Evolutionary conservation across 1,140 invertebrate genomes (phyloP).

Genomic region (Vanessa atalanta): DNA sequence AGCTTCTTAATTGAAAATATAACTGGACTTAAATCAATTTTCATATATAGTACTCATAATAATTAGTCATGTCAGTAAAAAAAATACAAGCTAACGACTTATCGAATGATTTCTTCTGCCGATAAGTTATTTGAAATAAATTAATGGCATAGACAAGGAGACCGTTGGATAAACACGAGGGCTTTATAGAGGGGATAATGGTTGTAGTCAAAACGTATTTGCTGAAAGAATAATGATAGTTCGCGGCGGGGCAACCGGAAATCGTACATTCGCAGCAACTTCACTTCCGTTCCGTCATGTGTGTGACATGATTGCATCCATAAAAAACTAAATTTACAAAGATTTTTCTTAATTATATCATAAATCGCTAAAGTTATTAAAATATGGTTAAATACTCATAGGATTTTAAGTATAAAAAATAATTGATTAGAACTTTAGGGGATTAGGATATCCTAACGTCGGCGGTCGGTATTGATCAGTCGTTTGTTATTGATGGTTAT

Average conservation of each 20-base stretch:
- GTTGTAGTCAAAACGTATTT: conserved; percentile 75
- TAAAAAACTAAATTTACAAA: conserved; percentile 27
- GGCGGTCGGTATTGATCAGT: no score
- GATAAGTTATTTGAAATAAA: conserved; percentile 23
- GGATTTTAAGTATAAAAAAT: background rate
- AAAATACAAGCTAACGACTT: background rate
- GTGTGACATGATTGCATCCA: conserved; percentile 39
- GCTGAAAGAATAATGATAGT: conserved; percentile 76
- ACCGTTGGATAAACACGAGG: conserved; percentile 26
- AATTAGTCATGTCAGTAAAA: background rate
- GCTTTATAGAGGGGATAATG: conserved; percentile 53
- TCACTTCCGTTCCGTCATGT: conserved; percentile 65
- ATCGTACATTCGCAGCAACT: conserved; percentile 64
- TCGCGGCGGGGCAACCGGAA: conserved; percentile 63
- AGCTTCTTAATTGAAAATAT: background rate
- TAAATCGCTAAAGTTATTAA: conserved; percentile 30
- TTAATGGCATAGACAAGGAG: conserved; percentile 23
- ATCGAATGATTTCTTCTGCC: conserved; percentile 20
- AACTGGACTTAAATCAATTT: no score
- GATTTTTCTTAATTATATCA: conserved; percentile 35
- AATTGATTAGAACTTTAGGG: no score
- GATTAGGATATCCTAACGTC: no score
- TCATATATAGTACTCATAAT: no score
- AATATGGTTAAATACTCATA: conserved; percentile 15
- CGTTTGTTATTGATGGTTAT: no score